These are phyloP conservation scores for Sapayoa aenigma DNA, from an alignment of 2,113 vertebrate genomes.

Conservation along the genomic window DNA sequence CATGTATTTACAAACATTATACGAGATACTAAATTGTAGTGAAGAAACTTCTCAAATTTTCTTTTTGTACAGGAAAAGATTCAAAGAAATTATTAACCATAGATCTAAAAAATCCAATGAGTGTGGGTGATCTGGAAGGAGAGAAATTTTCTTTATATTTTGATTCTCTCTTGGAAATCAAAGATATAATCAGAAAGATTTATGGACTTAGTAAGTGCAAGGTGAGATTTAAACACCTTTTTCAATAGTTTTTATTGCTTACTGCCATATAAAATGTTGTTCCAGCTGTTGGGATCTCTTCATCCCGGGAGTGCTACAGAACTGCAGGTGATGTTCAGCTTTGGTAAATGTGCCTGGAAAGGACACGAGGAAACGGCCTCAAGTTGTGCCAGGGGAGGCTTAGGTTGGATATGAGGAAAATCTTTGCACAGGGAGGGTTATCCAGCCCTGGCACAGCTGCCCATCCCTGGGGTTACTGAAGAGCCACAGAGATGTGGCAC, in stretches of 20 bases:
- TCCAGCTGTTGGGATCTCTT: neutral
- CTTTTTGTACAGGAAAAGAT: conserved; percentile 74
- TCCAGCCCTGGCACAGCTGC: neutral
- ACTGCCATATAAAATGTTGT: neutral
- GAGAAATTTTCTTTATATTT: conserved; percentile 81
- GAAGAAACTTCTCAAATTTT: neutral
- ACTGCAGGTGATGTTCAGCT: neutral
- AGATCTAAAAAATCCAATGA: conserved; percentile 73
- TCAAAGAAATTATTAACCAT: conserved; percentile 80
- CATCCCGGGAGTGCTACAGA: neutral
- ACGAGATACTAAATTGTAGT: neutral
- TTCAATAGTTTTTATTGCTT: neutral
- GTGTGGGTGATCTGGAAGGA: conserved; percentile 77
- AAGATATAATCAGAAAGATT: conserved; percentile 70
- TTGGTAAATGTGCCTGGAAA: neutral
- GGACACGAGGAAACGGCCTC: neutral
- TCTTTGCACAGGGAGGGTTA: neutral
- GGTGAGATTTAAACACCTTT: conserved; percentile 70
- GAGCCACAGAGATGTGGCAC: neutral
- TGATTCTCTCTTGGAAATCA: conserved; percentile 85
- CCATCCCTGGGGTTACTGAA: neutral
- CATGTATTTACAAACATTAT: neutral
- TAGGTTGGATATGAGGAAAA: neutral
- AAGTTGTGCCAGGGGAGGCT: neutral
- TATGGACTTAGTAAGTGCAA: conserved; percentile 81